Conservation (phyloP, 2,888 invertebrate genomes). For the Andrena bucephala region DNA sequence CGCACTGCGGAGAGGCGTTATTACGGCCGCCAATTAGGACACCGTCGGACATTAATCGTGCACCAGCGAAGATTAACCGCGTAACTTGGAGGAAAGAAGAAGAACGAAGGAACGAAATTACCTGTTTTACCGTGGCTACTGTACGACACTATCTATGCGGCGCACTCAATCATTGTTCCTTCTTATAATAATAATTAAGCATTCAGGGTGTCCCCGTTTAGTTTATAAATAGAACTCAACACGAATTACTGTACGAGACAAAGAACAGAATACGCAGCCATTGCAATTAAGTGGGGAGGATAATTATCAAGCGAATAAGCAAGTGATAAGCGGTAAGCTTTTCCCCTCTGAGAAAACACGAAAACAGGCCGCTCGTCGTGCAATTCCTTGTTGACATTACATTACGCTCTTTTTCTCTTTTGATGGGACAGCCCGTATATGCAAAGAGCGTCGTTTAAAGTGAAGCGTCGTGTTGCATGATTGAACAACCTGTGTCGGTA, state of each 20-base stretch:
- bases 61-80: conserved; percentile 22
- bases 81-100: neutral
- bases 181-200: neutral
- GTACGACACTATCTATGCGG: neutral
- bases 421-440: neutral
- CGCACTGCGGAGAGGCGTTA: conserved; percentile 34
- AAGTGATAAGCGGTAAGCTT: neutral
- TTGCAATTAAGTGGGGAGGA: neutral
- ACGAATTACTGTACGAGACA: neutral
- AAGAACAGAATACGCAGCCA: neutral
- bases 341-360: neutral
- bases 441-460: neutral
- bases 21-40: conserved; percentile 48
- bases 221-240: neutral
- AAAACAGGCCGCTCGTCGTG: neutral
- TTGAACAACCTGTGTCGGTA: neutral
- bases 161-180: conserved; percentile 5
- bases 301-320: neutral
- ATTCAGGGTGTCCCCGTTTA: neutral
- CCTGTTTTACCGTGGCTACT: neutral
- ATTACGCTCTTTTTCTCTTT: neutral
- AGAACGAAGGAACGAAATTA: neutral
- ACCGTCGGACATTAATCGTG: conserved; percentile 39
- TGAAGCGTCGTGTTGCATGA: neutral
- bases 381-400: neutral